phyloP scores from a whole-genome alignment of 2,113 vertebrate species.

The Trichechus manatus region DNA sequence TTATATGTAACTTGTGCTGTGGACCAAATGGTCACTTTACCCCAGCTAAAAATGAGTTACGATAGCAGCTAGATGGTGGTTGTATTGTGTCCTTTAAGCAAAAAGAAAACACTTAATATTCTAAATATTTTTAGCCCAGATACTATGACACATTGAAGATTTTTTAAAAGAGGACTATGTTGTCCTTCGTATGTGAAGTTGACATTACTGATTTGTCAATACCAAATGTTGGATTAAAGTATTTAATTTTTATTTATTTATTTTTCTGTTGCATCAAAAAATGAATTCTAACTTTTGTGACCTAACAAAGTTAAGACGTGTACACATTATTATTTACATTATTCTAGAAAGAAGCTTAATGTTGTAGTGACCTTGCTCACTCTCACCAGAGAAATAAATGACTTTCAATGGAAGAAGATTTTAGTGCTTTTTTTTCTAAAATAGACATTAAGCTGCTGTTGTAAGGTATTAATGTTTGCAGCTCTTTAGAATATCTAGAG shows the following conservation, averaged over 20 bases:
- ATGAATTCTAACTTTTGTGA: slow-evolving; percentile 82
- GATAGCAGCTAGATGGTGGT: slow-evolving; percentile 76
- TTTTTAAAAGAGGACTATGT: slow-evolving; percentile 82
- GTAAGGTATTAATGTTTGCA: slow-evolving; percentile 83
- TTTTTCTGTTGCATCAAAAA: slow-evolving; percentile 86
- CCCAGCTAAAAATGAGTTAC: slow-evolving; percentile 69
- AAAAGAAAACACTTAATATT: slow-evolving; percentile 78
- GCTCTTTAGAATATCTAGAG: slow-evolving; percentile 72
- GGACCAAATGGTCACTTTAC: slow-evolving; percentile 80
- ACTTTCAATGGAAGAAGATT: slow-evolving; percentile 75
- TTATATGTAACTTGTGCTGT: slow-evolving; percentile 84
- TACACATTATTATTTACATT: slow-evolving; percentile 78
- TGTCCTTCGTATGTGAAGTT: slow-evolving; percentile 82
- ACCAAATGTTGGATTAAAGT: slow-evolving; percentile 84
- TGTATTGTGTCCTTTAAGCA: slow-evolving; percentile 78
- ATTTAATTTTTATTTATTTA: slow-evolving; percentile 88
- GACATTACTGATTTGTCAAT: slow-evolving; percentile 80
- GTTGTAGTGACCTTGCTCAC: slow-evolving; percentile 73
- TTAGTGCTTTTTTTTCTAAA: slow-evolving; percentile 81
- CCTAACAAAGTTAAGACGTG: slow-evolving; percentile 82
- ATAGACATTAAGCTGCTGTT: slow-evolving; percentile 84
- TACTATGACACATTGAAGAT: slow-evolving; percentile 83
- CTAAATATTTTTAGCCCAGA: slow-evolving; percentile 84
- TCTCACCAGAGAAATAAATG: slow-evolving; percentile 72
- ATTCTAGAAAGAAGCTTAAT: slow-evolving; percentile 77